phyloP scores from a whole-genome alignment of 2,113 vertebrate genomes.

The Mus spicilegus region DNA sequence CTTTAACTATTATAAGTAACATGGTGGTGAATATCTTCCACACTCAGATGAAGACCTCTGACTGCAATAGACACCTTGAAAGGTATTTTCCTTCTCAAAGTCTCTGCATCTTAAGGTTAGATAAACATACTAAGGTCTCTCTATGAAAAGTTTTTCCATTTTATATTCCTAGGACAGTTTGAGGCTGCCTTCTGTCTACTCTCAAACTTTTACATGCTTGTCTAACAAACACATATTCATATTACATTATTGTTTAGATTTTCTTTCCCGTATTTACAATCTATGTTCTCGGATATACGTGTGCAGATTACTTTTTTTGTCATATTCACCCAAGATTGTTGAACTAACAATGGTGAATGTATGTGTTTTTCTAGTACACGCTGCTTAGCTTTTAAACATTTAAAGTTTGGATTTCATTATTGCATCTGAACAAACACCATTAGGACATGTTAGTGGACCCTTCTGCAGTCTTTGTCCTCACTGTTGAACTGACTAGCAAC shows the following conservation, averaged over 20 bases:
- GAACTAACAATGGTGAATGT: neutral
- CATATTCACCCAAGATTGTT: neutral
- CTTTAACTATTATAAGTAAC: neutral
- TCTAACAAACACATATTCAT: neutral
- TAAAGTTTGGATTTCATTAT: conserved; percentile 30
- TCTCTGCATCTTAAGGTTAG: neutral
- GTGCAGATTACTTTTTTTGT: neutral
- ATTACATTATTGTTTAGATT: neutral
- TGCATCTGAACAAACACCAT: conserved; percentile 5
- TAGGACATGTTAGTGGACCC: neutral
- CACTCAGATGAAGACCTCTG: neutral
- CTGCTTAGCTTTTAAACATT: conserved; percentile 20
- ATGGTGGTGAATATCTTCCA: neutral
- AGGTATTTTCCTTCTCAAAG: neutral
- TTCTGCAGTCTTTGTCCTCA: neutral
- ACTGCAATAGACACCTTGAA: neutral
- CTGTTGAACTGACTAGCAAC: neutral
- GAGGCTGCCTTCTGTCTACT: neutral
- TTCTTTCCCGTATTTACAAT: neutral
- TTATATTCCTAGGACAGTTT: neutral
- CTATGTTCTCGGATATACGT: neutral
- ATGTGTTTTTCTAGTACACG: neutral
- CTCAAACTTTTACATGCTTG: neutral
- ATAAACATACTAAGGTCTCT: neutral
- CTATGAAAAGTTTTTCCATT: conserved; percentile 16